Evolutionary conservation across 2,113 vertebrate genomes (phyloP), one percentile per base, ranked within the genome.

Genomic region (Seriola dumerili): DNA sequence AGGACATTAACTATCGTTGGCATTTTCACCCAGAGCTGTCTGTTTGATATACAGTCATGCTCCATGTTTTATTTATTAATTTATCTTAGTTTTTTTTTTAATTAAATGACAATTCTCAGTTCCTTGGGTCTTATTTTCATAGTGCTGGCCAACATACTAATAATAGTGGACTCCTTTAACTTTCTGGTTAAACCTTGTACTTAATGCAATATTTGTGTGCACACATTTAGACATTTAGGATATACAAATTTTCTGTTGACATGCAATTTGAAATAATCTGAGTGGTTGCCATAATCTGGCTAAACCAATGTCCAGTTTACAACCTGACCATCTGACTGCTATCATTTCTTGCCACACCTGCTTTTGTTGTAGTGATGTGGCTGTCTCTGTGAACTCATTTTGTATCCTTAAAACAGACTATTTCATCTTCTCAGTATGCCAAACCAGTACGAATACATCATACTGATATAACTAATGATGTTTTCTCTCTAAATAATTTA

Each of bases 21-120:
- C 71, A 59, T 79, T 78, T 81, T 36, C 57, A 75, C 66, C 46
- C 57, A 23, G 52, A 65, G 48, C 63, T 81, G 61, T 71, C 0
- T 29, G 65, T 68, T 73, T 72, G 64, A 80, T 40, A 32, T 58
- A 7, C 76, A 80, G 72, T 76, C 78, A 55, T 23, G 17, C 8
- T 5, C 4, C 9, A 0, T 13, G 55, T 16, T 76, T 65, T 48
- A 54, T 34, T 62, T 66, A 62, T 40, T 44, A 68, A 17, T 58
- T 32, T n/a, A 21, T 52, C 19, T 52, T 52, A 17, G 46, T 4
- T 17, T 50, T 42, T 42, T 42, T 42, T 42, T 42, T 2, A 42
- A 19, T 48, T 48, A 48, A 48, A 48, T 19, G 5, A 50, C 9
- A 19, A 7, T 50, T 19, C 5, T 50, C 17, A 19, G 40, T 42